Percentiles rank a stretch among this genome's conserved stretches.
phyloP scores from a whole-genome alignment of 2,113 vertebrate species.

The Nannobrachium achirus region DNA sequence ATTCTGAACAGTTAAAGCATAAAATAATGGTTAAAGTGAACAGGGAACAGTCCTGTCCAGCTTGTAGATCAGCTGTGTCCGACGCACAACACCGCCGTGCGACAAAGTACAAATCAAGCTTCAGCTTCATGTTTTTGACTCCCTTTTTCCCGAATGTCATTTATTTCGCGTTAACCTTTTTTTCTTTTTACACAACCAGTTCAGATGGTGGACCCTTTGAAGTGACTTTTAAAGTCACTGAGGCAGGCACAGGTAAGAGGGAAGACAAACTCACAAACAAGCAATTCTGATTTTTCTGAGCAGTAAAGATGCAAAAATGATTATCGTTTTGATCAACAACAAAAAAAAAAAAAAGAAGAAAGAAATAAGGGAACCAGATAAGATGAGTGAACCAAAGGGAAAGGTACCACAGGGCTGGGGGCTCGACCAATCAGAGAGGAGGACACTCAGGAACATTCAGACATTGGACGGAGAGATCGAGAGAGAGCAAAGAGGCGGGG shows the following conservation, averaged over 20 bases:
- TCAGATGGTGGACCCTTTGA: constrained; percentile 14
- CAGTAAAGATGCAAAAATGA: neutral
- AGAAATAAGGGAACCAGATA: neutral
- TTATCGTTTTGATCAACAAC: neutral
- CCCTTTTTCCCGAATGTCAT: neutral
- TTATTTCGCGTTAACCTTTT: constrained; percentile 54
- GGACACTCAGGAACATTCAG: neutral
- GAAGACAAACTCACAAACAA: constrained; percentile 6
- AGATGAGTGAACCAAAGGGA: neutral
- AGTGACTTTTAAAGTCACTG: constrained; percentile 43
- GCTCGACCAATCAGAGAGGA: constrained; percentile 3
- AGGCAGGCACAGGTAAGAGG: neutral
- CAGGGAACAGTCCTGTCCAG: too few relatives aligned
- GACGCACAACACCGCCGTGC: too few relatives aligned
- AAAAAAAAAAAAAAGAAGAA: constrained; percentile 60
- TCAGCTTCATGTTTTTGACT: too few relatives aligned
- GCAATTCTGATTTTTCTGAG: constrained; percentile 3
- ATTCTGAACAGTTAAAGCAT: too few relatives aligned
- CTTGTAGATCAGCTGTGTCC: too few relatives aligned
- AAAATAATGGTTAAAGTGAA: too few relatives aligned
- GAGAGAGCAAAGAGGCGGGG: neutral
- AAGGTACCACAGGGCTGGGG: neutral
- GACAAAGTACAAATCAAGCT: too few relatives aligned
- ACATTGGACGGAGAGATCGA: constrained; percentile 21
- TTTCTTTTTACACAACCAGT: constrained; percentile 4